These are phyloP conservation scores for Syngnathus acus DNA, from an alignment of 2,797 vertebrate species.

Conservation along the genomic window DNA sequence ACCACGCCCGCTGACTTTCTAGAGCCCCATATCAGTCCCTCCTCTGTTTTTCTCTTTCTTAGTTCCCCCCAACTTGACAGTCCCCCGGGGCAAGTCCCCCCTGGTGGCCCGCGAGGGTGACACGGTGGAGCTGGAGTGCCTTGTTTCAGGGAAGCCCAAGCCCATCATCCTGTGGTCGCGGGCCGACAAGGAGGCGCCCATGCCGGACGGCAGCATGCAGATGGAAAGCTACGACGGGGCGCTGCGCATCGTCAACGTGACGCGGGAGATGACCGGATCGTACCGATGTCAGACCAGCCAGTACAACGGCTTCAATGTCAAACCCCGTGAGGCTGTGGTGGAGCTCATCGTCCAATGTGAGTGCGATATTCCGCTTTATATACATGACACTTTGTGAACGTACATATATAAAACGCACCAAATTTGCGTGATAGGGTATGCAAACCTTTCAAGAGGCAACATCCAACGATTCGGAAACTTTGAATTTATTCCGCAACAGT, in stretches of 20 bases:
- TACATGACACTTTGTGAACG: too few relatives aligned
- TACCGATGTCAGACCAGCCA: slow-evolving; percentile 97
- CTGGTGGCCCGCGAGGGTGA: slow-evolving; percentile 90
- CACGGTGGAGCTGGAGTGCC: slow-evolving; percentile 93
- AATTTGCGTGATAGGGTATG: not conserved
- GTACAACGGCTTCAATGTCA: slow-evolving; percentile 95
- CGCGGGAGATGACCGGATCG: slow-evolving; percentile 89
- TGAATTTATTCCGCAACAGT: slow-evolving; percentile 66
- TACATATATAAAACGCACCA: too few relatives aligned
- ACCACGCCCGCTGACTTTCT: slow-evolving; percentile 66
- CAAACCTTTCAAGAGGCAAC: slow-evolving; percentile 38
- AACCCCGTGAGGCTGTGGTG: slow-evolving; percentile 86
- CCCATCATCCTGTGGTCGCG: slow-evolving; percentile 97
- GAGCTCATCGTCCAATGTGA: slow-evolving; percentile 97
- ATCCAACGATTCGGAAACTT: slow-evolving; percentile 57
- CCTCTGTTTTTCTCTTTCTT: slow-evolving; percentile 78
- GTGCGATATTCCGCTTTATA: slow-evolving; percentile 45
- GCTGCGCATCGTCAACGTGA: slow-evolving; percentile 89
- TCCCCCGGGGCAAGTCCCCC: slow-evolving; percentile 94
- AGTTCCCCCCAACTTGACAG: slow-evolving; percentile 96
- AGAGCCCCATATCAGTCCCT: slow-evolving; percentile 80
- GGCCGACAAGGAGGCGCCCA: slow-evolving; percentile 86
- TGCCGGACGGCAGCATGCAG: slow-evolving; percentile 91
- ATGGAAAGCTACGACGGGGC: slow-evolving; percentile 93
- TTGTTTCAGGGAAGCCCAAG: slow-evolving; percentile 96